These are phyloP conservation scores for Plestiodon gilberti DNA, from an alignment of 2,113 vertebrate genomes.

Conservation along the genomic window DNA sequence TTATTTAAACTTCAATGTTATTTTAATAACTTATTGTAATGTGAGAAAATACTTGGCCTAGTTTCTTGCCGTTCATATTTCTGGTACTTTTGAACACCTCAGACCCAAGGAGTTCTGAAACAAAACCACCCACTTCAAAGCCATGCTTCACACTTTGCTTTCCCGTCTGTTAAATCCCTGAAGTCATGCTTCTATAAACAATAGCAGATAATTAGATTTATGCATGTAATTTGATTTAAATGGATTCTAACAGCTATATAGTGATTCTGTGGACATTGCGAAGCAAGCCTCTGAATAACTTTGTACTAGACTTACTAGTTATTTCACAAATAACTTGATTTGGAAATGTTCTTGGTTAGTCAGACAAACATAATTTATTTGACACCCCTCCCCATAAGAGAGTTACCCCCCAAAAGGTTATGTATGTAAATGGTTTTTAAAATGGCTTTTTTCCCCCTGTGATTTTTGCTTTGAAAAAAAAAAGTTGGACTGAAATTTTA, in stretches of 20 bases:
- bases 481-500: neutral
- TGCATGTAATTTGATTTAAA: slow-evolving; percentile 65
- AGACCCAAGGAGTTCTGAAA: slow-evolving; percentile 36
- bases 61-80: slow-evolving; percentile 22
- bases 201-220: slow-evolving; percentile 63
- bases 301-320: neutral
- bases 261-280: neutral
- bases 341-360: slow-evolving; percentile 17
- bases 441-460: neutral
- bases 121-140: slow-evolving; percentile 51
- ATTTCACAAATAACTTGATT: slow-evolving; percentile 31
- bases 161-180: slow-evolving; percentile 52
- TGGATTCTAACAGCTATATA: slow-evolving; percentile 45
- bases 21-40: slow-evolving; percentile 8
- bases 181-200: slow-evolving; percentile 52
- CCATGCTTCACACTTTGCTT: slow-evolving; percentile 40
- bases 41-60: neutral
- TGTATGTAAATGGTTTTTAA: neutral
- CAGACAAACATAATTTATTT: neutral
- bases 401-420: neutral
- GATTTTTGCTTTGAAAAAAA: neutral
- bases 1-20: neutral
- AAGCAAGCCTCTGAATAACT: neutral
- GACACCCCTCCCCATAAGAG: neutral
- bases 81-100: slow-evolving; percentile 39